These are phyloP conservation scores for Phenganax subtilis DNA, from an alignment of 92 coral and sea anemone genomes.

Conservation along the genomic window DNA sequence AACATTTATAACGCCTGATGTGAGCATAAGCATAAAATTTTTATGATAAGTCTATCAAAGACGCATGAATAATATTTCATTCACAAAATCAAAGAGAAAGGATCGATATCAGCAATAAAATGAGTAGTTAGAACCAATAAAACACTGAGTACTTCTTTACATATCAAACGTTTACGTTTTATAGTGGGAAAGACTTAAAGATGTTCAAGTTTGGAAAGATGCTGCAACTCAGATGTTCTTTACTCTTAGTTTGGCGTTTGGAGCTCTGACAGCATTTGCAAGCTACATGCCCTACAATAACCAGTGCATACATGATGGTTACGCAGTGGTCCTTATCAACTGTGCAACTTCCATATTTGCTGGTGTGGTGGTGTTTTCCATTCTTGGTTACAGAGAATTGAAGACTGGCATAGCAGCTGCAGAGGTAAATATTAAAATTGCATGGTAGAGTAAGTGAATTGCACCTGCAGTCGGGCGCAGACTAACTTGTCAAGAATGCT, in stretches of 20 bases:
- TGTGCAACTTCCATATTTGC: conserved; percentile 95
- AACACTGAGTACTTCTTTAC: too few species aligned
- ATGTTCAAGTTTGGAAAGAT: conserved; percentile 95
- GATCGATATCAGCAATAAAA: too few species aligned
- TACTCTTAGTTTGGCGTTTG: conserved; percentile 94
- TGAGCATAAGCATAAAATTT: conserved; percentile 4
- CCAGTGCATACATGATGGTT: conserved; percentile 89
- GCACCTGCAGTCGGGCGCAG: not conserved
- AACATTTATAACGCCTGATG: conserved; percentile 85
- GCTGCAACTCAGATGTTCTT: conserved; percentile 99
- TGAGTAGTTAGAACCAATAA: too few species aligned
- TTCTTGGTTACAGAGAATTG: conserved; percentile 84
- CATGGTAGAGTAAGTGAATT: too few species aligned
- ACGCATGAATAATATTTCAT: not conserved
- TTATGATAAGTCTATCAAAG: not conserved
- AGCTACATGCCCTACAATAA: conserved; percentile 94
- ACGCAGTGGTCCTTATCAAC: conserved; percentile 82
- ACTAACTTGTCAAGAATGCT: too few species aligned
- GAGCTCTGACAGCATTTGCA: conserved; percentile 93
- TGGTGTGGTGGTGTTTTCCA: conserved; percentile 95
- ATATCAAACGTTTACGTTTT: not conserved
- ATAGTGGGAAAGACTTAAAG: conserved; percentile 63
- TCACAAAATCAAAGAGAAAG: not conserved
- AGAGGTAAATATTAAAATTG: conserved; percentile 46
- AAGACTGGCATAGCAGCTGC: conserved; percentile 78